These are phyloP conservation scores for Drosophila barbarae DNA, from an alignment of 2,888 invertebrate genomes.

Conservation along the genomic window DNA sequence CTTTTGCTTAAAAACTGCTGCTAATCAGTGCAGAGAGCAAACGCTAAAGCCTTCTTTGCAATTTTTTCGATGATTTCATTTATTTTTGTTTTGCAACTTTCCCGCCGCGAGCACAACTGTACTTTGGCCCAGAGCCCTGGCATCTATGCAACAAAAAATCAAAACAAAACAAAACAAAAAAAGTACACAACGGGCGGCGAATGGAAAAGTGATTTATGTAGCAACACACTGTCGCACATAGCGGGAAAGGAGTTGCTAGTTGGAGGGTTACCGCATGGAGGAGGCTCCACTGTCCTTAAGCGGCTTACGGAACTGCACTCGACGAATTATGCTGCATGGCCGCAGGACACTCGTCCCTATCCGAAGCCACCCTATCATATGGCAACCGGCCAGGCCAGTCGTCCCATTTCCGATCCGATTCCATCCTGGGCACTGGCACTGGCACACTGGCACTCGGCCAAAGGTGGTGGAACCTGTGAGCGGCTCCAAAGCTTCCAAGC, in stretches of 20 bases:
- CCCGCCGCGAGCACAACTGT: constrained; percentile 16
- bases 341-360: constrained; percentile 20
- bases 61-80: background rate
- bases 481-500: background rate
- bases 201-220: constrained; percentile 36
- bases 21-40: background rate
- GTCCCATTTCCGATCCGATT: constrained; percentile 13
- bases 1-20: background rate
- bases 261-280: background rate
- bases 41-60: background rate
- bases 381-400: constrained; percentile 47
- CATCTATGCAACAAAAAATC: constrained; percentile 4
- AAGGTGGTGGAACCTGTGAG: background rate
- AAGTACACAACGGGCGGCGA: constrained; percentile 5
- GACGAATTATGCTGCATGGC: constrained; percentile 59
- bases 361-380: constrained; percentile 11
- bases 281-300: constrained; percentile 46
- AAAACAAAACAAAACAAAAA: background rate
- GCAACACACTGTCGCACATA: constrained; percentile 29
- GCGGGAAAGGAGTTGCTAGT: background rate
- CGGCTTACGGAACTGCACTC: constrained; percentile 55
- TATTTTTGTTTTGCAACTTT: background rate
- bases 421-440: constrained; percentile 2
- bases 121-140: constrained; percentile 15
- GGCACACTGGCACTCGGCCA: constrained; percentile 4